These are phyloP conservation scores for Idaea straminata DNA, from an alignment of 2,888 invertebrate species.

Conservation along the genomic window DNA sequence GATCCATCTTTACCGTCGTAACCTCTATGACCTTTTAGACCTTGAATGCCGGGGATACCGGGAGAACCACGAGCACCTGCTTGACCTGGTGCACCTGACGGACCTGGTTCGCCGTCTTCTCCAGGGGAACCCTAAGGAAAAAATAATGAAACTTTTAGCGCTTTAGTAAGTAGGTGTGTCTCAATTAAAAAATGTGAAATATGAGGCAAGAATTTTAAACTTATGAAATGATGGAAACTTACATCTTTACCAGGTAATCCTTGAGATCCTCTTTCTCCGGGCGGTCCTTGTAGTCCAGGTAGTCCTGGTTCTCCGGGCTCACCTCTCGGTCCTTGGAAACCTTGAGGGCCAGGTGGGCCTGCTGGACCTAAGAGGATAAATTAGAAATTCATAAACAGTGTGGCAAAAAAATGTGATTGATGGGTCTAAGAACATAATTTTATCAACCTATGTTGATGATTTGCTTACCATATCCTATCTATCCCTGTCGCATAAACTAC, in stretches of 20 bases:
- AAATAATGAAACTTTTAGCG: neutral
- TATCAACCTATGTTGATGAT: too few species aligned
- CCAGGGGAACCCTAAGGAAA: slow-evolving; percentile 83
- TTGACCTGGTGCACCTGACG: slow-evolving; percentile 85
- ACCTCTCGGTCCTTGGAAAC: slow-evolving; percentile 90
- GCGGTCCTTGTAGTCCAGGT: slow-evolving; percentile 82
- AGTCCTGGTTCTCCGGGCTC: slow-evolving; percentile 88
- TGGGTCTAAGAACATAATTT: too few species aligned
- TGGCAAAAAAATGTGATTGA: too few species aligned
- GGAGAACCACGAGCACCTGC: slow-evolving; percentile 86
- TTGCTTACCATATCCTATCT: too few species aligned
- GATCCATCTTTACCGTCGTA: slow-evolving; percentile 88
- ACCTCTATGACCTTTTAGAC: slow-evolving; percentile 91
- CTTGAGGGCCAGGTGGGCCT: slow-evolving; percentile 83
- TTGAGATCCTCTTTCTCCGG: slow-evolving; percentile 84
- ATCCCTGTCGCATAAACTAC: too few species aligned
- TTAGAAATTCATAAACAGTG: neutral
- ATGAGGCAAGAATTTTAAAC: neutral
- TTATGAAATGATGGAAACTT: slow-evolving; percentile 33
- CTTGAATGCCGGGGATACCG: slow-evolving; percentile 89
- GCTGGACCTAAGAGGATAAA: slow-evolving; percentile 56
- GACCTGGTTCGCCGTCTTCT: slow-evolving; percentile 90
- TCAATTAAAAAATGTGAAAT: too few species aligned
- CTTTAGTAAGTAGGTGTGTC: too few species aligned
- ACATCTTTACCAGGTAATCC: slow-evolving; percentile 89